Evolutionary conservation across 1,140 invertebrate genomes (phyloP).

Genomic region (Orchesella cincta): DNA sequence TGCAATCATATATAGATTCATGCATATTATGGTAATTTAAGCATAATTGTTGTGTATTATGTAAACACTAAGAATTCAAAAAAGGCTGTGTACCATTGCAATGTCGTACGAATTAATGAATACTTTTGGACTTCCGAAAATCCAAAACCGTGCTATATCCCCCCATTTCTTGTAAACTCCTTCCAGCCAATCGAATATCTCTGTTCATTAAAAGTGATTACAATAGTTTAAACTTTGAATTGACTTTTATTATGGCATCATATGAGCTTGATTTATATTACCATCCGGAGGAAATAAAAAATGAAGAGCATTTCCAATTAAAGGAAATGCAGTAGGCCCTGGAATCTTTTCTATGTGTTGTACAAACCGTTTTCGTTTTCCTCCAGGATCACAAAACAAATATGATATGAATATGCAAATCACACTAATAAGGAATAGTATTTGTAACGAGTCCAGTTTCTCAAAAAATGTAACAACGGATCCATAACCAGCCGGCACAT

Average conservation of each 20-base stretch:
- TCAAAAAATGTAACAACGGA: no score
- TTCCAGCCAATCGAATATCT: background rate
- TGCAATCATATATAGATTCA: background rate
- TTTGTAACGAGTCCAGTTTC: no score
- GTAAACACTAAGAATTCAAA: no score
- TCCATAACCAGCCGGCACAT: no score
- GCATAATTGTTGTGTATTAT: background rate
- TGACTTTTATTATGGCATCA: no score
- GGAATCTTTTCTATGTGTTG: background rate
- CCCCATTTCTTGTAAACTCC: background rate
- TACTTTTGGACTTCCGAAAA: slow-evolving; percentile 4
- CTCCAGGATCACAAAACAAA: background rate
- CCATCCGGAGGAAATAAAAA: slow-evolving; percentile 4
- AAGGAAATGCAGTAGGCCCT: background rate
- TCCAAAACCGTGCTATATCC: background rate
- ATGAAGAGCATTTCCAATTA: background rate
- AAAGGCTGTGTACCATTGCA: slow-evolving; percentile 21
- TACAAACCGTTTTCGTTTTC: background rate
- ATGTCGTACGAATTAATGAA: slow-evolving; percentile 20
- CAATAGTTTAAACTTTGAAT: background rate
- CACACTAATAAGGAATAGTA: no score
- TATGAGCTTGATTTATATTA: background rate
- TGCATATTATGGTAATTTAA: background rate
- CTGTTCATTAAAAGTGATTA: background rate
- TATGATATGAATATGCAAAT: background rate